Percentiles rank a stretch among this genome's conserved stretches.
Evolutionary conservation across 2,797 vertebrate genomes (phyloP).

Genomic region (Xiphophorus birchmanni): DNA sequence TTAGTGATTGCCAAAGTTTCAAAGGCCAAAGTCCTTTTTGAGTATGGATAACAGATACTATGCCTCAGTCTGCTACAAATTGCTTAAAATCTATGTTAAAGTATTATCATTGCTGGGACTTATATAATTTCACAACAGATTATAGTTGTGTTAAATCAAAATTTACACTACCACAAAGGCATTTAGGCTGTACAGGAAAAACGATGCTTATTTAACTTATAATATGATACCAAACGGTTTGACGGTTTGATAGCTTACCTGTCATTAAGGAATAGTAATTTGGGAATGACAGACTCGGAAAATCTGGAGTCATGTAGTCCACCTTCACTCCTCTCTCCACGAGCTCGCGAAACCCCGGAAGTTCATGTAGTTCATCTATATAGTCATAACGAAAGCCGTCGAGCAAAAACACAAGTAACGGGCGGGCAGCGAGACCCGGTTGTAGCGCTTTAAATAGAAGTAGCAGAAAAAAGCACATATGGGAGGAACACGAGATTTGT

Average conservation of each 20-base stretch:
- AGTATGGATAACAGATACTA: too few relatives aligned
- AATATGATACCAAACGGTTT: neutral
- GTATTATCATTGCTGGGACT: too few relatives aligned
- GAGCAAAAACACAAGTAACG: conserved; percentile 87
- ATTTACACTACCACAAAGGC: neutral
- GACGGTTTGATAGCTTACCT: conserved; percentile 66
- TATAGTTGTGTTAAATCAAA: neutral
- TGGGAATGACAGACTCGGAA: conserved; percentile 91
- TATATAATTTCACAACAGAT: too few relatives aligned
- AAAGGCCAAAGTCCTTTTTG: too few relatives aligned
- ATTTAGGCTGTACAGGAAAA: neutral
- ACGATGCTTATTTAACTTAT: neutral
- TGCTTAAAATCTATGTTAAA: too few relatives aligned
- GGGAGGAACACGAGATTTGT: neutral
- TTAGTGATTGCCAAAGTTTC: too few relatives aligned
- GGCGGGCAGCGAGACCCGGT: conserved; percentile 48
- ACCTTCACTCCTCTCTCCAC: conserved; percentile 87
- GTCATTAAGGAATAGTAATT: conserved; percentile 96
- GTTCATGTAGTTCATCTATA: conserved; percentile 79
- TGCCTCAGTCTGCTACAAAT: too few relatives aligned
- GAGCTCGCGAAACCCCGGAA: conserved; percentile 87
- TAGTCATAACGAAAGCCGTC: conserved; percentile 94
- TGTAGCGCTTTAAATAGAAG: neutral
- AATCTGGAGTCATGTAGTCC: conserved; percentile 92
- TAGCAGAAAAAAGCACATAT: neutral